Evolutionary conservation across 2,797 vertebrate species (phyloP), one percentile per base, ranked within the genome.

Genomic region (Spinus pinus): DNA sequence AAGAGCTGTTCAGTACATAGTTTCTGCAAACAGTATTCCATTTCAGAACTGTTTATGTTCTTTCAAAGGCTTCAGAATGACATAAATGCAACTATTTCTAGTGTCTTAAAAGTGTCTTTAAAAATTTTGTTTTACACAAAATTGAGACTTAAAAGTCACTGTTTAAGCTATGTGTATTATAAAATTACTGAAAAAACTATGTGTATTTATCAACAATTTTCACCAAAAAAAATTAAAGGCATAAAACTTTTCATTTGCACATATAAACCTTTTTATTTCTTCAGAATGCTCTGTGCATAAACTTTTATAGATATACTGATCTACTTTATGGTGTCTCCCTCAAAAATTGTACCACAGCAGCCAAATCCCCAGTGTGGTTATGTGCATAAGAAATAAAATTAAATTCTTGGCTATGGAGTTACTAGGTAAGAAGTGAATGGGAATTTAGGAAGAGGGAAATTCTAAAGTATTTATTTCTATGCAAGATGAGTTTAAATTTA

Each of bases 261-360:
- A 72, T 46, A 60, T 10, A 78, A 71, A 65, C 2, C 2, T 91
- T 57, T 57, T 24, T 35, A 23, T 57, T 57, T 57, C 15, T 35
- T 57, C 54, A 57, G n/a, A 57, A 57, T 57, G n/a, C 54, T 90
- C 61, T 88, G 31, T 67, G 54, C 57, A 95, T 6, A 67, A 72
- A 90, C 20, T 51, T 85, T 37, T 54, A 86, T 10, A 87, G 39
- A 93, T 74, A 90, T n/a, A 71, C 11, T 89, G 47, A 71, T 46
- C 94, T 69, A 94, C 94, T 94, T 93, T 75, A 90, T 46, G 54
- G 8, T 92, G 78, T 93, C 85, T 93, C 92, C 94, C 87, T 94
- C 83, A 85, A 95, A 97, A 96, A 74, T 35, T 95, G 66, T 93
- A 86, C 51, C 86, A 95, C 83, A 95, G 92, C 94, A 96, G 94